Evolutionary conservation across 2,797 vertebrate species (phyloP).

Genomic region (Chiloscyllium punctatum): DNA sequence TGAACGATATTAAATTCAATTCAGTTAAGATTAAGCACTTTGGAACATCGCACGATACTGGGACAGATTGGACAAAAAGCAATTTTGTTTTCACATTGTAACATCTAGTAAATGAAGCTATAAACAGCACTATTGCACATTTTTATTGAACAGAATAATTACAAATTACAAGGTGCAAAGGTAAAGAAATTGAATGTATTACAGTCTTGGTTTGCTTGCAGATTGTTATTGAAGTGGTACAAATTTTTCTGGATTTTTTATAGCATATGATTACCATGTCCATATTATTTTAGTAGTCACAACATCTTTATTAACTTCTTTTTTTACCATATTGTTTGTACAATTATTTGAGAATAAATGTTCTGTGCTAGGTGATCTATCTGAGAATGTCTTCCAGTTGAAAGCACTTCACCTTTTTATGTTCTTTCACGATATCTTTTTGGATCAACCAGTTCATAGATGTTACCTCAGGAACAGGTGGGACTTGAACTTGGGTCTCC

Average conservation of each 20-base stretch:
- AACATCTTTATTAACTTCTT: neutral
- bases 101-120: slow-evolving; percentile 27
- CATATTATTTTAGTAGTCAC: neutral
- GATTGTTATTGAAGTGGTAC: neutral
- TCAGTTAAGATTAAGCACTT: slow-evolving; percentile 54
- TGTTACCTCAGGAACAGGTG: too few relatives aligned
- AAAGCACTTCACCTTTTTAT: too few relatives aligned
- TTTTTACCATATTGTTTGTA: neutral
- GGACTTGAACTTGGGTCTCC: too few relatives aligned
- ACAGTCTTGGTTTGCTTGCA: neutral
- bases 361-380: neutral
- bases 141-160: slow-evolving; percentile 39
- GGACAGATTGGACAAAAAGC: slow-evolving; percentile 46
- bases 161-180: slow-evolving; percentile 39
- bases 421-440: too few relatives aligned
- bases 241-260: neutral
- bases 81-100: slow-evolving; percentile 47
- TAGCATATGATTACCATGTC: neutral
- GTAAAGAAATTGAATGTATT: neutral
- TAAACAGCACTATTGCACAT: slow-evolving; percentile 40
- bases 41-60: slow-evolving; percentile 48
- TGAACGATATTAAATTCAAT: slow-evolving; percentile 56
- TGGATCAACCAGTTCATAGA: too few relatives aligned
- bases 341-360: neutral
- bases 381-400: neutral